Conservation (phyloP, 1,140 invertebrate genomes). For the Metaphire vulgaris region DNA sequence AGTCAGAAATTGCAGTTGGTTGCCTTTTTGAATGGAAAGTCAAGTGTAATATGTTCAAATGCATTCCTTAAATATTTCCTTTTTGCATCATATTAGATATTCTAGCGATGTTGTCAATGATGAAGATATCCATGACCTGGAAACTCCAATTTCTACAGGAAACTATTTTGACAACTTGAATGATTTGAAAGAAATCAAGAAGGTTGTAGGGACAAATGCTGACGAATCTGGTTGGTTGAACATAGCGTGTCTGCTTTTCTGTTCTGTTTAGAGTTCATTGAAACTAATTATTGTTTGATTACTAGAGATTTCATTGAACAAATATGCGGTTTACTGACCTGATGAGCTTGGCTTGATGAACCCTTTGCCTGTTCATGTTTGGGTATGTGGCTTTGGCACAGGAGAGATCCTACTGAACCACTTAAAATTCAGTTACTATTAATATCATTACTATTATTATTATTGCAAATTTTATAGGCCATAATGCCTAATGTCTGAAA, state of each 20-base stretch:
- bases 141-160: background rate
- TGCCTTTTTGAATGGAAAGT: too few relatives aligned
- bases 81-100: too few relatives aligned
- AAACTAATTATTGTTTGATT: background rate
- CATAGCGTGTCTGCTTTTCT: background rate
- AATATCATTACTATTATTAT: too few relatives aligned
- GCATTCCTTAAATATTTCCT: too few relatives aligned
- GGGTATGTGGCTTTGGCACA: too few relatives aligned
- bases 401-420: too few relatives aligned
- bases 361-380: background rate
- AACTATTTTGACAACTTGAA: background rate
- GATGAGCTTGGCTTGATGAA: background rate
- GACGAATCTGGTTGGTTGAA: background rate
- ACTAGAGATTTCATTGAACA: background rate
- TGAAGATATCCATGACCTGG: background rate
- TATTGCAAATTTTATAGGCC: too few relatives aligned
- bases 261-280: background rate
- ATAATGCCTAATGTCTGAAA: too few relatives aligned
- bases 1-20: too few relatives aligned
- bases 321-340: background rate
- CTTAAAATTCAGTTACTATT: too few relatives aligned
- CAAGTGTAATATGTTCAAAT: too few relatives aligned
- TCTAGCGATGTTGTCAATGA: background rate
- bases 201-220: background rate
- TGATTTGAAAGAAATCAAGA: background rate